Conservation (phyloP, 2,797 vertebrate genomes). For the Steatocranus sp. region DNA sequence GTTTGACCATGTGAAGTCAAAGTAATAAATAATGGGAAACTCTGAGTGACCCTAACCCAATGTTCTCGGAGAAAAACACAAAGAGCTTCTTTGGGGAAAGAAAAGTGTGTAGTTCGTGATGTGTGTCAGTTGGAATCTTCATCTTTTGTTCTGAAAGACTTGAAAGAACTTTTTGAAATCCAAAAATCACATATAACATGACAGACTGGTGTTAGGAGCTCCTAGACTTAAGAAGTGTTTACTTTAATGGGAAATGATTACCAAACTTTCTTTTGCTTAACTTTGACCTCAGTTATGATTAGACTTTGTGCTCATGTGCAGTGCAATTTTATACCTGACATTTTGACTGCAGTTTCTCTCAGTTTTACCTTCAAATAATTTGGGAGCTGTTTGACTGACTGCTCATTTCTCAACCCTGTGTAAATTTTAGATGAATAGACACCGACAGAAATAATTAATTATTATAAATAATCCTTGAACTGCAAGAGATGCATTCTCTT, state of each 20-base stretch:
- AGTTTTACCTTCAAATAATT: not conserved
- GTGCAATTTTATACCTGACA: not conserved
- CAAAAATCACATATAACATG: not conserved
- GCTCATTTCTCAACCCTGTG: not conserved
- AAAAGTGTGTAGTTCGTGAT: not conserved
- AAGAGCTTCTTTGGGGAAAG: not conserved
- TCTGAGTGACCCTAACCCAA: not conserved
- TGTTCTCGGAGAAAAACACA: not conserved
- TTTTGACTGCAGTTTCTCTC: not conserved
- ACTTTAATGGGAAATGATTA: not conserved
- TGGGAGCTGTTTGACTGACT: not conserved
- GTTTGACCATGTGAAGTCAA: not conserved
- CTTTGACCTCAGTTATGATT: not conserved
- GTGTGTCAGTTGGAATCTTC: not conserved
- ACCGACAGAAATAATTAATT: fast-evolving
- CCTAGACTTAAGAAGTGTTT: not conserved
- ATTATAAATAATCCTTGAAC: not conserved
- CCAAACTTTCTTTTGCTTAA: not conserved
- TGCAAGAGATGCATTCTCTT: not conserved
- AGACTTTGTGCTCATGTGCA: not conserved
- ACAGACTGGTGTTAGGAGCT: not conserved
- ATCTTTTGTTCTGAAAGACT: not conserved
- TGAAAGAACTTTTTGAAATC: not conserved
- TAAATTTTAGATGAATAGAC: not conserved
- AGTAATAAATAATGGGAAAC: not conserved